Percentiles rank a stretch among this genome's conserved stretches.
phyloP scores from a whole-genome alignment of 64 coral and sea anemone species.

The Dendrophyllia cribrosa region DNA sequence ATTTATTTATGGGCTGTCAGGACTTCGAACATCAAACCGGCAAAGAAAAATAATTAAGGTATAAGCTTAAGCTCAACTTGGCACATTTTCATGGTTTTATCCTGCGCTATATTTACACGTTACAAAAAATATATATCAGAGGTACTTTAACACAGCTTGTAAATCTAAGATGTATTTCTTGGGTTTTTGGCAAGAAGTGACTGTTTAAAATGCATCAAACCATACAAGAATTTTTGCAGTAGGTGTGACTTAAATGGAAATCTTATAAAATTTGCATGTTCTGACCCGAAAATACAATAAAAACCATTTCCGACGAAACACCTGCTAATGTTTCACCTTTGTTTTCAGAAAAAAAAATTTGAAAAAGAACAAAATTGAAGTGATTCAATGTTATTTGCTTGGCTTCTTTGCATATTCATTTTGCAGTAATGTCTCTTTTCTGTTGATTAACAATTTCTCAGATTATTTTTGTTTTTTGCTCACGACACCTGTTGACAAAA shows the following conservation, averaged over 20 bases:
- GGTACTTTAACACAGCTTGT: background rate
- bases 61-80: background rate
- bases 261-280: slow-evolving; percentile 33
- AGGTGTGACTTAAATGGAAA: background rate
- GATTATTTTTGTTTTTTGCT: background rate
- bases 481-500: background rate
- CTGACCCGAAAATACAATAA: background rate
- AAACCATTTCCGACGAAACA: background rate
- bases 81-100: background rate
- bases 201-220: background rate
- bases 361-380: background rate
- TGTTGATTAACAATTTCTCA: background rate
- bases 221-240: background rate
- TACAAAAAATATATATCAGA: too few species aligned
- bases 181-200: background rate
- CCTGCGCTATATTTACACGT: too few species aligned
- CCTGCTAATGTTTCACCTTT: background rate
- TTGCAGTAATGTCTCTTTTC: background rate
- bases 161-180: background rate
- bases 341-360: background rate
- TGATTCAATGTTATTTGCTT: background rate
- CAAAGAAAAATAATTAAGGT: too few species aligned
- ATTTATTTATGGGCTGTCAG: slow-evolving; percentile 13
- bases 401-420: background rate
- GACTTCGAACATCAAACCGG: background rate